A percentile compares a stretch with the other conserved stretches of the same genome.
Evolutionary conservation across 2,888 invertebrate genomes (phyloP).

Genomic region (Mythimna impura): DNA sequence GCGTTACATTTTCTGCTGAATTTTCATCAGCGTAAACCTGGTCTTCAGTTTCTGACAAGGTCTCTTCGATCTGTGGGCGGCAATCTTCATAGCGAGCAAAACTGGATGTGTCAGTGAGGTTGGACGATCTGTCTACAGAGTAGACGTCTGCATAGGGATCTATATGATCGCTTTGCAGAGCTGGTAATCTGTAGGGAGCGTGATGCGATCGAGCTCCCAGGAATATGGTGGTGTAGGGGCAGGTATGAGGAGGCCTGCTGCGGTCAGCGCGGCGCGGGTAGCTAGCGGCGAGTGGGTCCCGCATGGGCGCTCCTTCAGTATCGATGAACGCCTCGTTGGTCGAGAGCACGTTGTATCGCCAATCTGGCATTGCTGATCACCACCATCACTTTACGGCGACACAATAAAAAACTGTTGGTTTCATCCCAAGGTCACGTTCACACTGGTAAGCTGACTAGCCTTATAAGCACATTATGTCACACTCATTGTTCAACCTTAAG

Average conservation of each 20-base stretch:
- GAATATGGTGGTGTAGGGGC: slow-evolving; percentile 88
- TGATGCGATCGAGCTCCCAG: slow-evolving; percentile 80
- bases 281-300: slow-evolving; percentile 85
- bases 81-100: slow-evolving; percentile 88
- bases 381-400: slow-evolving; percentile 82
- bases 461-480: slow-evolving; percentile 71
- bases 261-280: slow-evolving; percentile 90
- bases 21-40: slow-evolving; percentile 69
- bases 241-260: slow-evolving; percentile 85
- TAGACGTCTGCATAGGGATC: slow-evolving; percentile 86
- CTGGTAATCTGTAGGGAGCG: slow-evolving; percentile 78
- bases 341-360: slow-evolving; percentile 90
- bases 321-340: slow-evolving; percentile 88
- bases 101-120: slow-evolving; percentile 88
- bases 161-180: slow-evolving; percentile 82
- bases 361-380: slow-evolving; percentile 87
- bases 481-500: slow-evolving; percentile 71
- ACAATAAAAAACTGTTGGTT: slow-evolving; percentile 67
- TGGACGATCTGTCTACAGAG: slow-evolving; percentile 87
- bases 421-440: slow-evolving; percentile 68
- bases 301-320: slow-evolving; percentile 76
- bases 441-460: slow-evolving; percentile 56
- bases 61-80: slow-evolving; percentile 80
- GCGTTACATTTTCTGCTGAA: slow-evolving; percentile 72
- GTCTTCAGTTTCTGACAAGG: slow-evolving; percentile 74